Base-by-base conservation (phyloP, 2,113 vertebrate genomes). In the Rhineura floridana region DNA sequence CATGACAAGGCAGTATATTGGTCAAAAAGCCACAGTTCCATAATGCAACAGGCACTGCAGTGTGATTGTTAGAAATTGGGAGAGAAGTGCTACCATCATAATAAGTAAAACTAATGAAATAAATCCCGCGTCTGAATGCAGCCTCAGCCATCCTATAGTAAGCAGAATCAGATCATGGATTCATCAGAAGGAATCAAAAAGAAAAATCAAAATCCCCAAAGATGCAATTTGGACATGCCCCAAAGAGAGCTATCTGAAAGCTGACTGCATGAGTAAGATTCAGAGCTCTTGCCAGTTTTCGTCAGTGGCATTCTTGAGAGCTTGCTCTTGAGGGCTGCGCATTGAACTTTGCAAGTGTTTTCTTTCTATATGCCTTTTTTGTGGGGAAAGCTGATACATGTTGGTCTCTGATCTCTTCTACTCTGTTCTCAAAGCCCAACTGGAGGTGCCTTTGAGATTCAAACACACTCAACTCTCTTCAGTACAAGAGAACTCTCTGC, bases 361-460 rank as follows among this genome's bases (percentile, higher is more conserved):
- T 15, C 4, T 5, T 39, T 12, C 2, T 3, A 0, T 10, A 1
- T 44, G 8, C 19, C 4, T 2, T 6, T 77, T 79, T 39, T 0
- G 36, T n/a, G 70, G 72, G 67, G 11, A 9, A 79, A 81, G 87
- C 70, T 15, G 23, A 73, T 76, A 65, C 0, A 1, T 73, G 2
- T 3, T 73, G 59, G 42, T 0, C 11, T 94, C 39, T 88, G 69
- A 93, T 93, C 28, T 6, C 1, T 70, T 4, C 62, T 44, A 83
- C 69, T 70, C 63, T 59, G 65, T 81, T 1, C 0, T 90, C 46
- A 76, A 87, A 83, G 52, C 19, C 91, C 92, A 88, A 36, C 5
- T 12, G 23, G 46, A 81, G 70, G 30, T 44, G 48, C 44, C 81
- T 25, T 25, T 59, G 42, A 83, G n/a, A 86, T 92, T 75, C 73